Evolutionary conservation across 2,888 invertebrate genomes (phyloP), one percentile per base, ranked within the genome.

Genomic region (Germaria angustata): DNA sequence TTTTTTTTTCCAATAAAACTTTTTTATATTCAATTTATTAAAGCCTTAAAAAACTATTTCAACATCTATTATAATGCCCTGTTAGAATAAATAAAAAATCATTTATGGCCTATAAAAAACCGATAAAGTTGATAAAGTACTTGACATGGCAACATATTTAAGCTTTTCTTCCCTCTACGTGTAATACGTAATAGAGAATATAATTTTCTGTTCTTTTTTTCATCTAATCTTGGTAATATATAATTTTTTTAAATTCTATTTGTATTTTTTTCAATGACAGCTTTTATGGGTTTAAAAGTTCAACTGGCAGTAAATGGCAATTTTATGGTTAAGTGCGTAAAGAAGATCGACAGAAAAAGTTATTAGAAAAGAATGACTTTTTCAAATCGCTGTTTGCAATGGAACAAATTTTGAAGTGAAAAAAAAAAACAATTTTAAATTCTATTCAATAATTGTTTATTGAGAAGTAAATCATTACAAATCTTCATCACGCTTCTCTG

Each of bases 311-410:
- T 53, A 75, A 75, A 80, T 80, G 71, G 76, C 81, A 81, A 84
- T 85, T 85, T 83, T 81, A 81, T 81, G 81, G 78, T 78, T 78
- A 78, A 76, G 78, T 85, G 80, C 71, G 63, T 78, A 59, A 36
- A 34, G 39, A 17, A 24, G 36, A 44, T 46, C 4, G 49, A 8
- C 15, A 49, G 15, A 49, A 24, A 13, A 59, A 15, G 39, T 51
- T 39, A 17, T 63, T n/a, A 51, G 11, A 24, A 57, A 36, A 46
- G 24, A 41, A 46, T 28, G 39, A 53, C 39, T 39, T 15, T 3
- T 28, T 17, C 20, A 61, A 32, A 51, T 51, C n/a, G 5, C 11
- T 24, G 11, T 24, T 51, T 24, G 20, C 13, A 13, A 20, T 20
- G 9, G 3, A n/a, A n/a, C n/a, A n/a, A n/a, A n/a, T n/a, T n/a